phyloP scores from a whole-genome alignment of 2,113 vertebrate genomes.

The Nannospalax galili region DNA sequence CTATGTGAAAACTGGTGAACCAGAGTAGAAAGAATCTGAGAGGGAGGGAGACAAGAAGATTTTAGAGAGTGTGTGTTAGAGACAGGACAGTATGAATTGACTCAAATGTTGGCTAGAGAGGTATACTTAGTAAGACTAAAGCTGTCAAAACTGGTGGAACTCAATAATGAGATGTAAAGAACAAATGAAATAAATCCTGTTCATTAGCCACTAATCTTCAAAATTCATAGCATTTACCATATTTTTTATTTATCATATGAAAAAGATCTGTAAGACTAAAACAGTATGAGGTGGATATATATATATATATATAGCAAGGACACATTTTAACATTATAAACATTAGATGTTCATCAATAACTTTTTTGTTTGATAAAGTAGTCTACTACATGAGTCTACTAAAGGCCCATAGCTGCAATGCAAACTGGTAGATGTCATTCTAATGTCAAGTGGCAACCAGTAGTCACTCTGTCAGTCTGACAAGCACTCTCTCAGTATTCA shows the following conservation, averaged over 20 bases:
- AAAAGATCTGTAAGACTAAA: slow-evolving; percentile 43
- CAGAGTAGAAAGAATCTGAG: background rate
- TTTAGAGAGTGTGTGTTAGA: background rate
- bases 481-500: slow-evolving; percentile 56
- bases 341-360: slow-evolving; percentile 16
- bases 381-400: slow-evolving; percentile 39
- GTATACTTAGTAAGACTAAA: background rate
- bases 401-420: slow-evolving; percentile 41
- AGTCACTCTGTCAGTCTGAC: slow-evolving; percentile 73
- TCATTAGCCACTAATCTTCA: slow-evolving; percentile 38
- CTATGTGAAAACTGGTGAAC: background rate
- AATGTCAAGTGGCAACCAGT: slow-evolving; percentile 67
- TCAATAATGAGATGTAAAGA: background rate
- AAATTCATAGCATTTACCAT: slow-evolving; percentile 34
- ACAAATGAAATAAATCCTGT: slow-evolving; percentile 40
- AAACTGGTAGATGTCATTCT: slow-evolving; percentile 60
- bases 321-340: slow-evolving; percentile 41
- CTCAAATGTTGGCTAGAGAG: background rate
- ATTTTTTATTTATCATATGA: background rate
- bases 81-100: background rate
- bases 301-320: slow-evolving; percentile 1
- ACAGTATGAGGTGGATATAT: background rate
- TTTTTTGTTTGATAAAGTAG: slow-evolving; percentile 59
- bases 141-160: slow-evolving; percentile 24
- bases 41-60: background rate